Evolutionary conservation across 1,140 invertebrate genomes (phyloP).

Genomic region (Subanguina moxae): DNA sequence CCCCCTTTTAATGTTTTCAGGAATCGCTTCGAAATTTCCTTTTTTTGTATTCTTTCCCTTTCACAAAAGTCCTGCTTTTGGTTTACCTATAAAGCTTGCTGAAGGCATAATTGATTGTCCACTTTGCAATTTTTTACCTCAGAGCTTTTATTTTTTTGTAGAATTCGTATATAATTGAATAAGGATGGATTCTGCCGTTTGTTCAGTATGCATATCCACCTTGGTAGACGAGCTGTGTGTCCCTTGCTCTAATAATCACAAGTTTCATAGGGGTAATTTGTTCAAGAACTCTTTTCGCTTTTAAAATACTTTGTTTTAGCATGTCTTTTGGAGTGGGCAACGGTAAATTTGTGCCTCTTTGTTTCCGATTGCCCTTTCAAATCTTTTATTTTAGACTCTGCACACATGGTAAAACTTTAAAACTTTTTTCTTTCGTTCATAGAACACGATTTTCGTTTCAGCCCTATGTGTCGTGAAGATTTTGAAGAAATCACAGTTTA

Average conservation of each 20-base stretch:
- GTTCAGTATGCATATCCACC: neutral
- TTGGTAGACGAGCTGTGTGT: neutral
- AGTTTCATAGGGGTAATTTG: neutral
- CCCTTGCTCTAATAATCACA: slow-evolving; percentile 6
- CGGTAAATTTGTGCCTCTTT: neutral
- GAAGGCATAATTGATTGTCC: neutral
- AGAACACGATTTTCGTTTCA: neutral
- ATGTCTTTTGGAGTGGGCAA: slow-evolving; percentile 5
- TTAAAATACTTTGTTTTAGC: neutral
- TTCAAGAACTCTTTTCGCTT: neutral
- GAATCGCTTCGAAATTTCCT: too few species aligned
- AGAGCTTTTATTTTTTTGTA: neutral
- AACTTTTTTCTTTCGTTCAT: neutral
- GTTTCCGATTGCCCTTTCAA: neutral
- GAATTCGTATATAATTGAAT: neutral
- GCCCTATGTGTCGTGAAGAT: slow-evolving; percentile 9
- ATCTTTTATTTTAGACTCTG: slow-evolving; percentile 14
- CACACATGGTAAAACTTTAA: slow-evolving; percentile 3
- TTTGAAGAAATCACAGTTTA: slow-evolving; percentile 13
- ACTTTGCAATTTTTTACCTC: neutral
- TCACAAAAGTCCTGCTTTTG: too few species aligned
- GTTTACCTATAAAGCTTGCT: too few species aligned
- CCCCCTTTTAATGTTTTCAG: too few species aligned
- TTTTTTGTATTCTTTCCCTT: too few species aligned
- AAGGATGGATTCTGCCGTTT: neutral